Percentiles rank a stretch among this genome's conserved stretches.
phyloP scores from a whole-genome alignment of 2,888 invertebrate genomes.

The Dilophus febrilis region DNA sequence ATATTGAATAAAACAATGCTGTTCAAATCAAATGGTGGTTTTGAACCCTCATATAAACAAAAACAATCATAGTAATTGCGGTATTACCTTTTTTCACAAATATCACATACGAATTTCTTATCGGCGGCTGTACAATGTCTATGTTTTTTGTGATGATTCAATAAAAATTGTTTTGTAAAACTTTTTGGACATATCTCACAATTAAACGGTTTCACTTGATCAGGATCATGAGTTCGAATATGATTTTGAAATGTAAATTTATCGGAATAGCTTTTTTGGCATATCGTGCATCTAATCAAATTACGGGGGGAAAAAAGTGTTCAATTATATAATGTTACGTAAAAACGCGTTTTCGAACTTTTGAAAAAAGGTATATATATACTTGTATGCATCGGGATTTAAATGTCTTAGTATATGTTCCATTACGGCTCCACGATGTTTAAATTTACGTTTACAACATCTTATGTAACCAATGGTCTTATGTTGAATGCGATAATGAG shows the following conservation, averaged over 20 bases:
- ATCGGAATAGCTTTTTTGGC: constrained; percentile 17
- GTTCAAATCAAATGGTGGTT: no score
- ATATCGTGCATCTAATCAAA: constrained; percentile 1
- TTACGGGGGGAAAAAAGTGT: no score
- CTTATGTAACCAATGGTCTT: constrained; percentile 20
- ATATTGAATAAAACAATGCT: no score
- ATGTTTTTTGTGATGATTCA: constrained; percentile 19
- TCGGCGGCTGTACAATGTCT: not conserved
- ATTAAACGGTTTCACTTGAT: not conserved
- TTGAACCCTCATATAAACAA: no score
- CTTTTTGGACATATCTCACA: constrained; percentile 1
- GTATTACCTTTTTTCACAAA: constrained; percentile 21
- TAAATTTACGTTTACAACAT: constrained; percentile 27
- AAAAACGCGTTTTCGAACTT: no score
- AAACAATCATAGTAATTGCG: constrained; percentile 23
- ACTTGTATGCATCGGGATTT: constrained; percentile 28
- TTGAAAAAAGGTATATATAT: no score
- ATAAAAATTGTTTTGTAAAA: constrained; percentile 24
- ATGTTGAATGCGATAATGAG: constrained; percentile 23
- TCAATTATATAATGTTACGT: no score
- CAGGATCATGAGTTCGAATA: constrained; percentile 15
- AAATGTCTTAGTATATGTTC: constrained; percentile 26
- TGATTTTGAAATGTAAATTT: constrained; percentile 27
- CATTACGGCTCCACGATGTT: constrained; percentile 22
- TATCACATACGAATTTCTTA: constrained; percentile 17